phyloP scores from a whole-genome alignment of 2,888 invertebrate genomes.

The Poecilobothrus nobilitatus region DNA sequence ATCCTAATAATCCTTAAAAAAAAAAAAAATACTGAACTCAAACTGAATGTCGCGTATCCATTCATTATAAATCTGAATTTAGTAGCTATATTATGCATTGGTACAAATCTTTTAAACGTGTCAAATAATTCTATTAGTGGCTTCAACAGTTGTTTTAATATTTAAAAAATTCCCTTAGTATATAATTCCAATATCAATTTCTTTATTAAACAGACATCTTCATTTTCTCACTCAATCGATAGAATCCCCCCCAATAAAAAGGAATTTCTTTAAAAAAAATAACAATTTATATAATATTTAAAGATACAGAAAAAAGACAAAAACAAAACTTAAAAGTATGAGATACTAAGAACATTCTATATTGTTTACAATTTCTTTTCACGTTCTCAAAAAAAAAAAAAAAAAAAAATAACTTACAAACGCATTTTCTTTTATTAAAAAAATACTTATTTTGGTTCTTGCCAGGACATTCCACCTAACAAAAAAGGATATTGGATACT shows the following conservation, averaged over 20 bases:
- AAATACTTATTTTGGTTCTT: background rate
- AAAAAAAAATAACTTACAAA: background rate
- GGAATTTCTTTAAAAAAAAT: no score
- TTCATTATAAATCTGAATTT: background rate
- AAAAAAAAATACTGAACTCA: background rate
- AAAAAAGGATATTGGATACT: background rate
- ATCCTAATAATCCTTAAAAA: conserved; percentile 13
- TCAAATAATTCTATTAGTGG: conserved; percentile 17
- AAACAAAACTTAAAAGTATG: background rate
- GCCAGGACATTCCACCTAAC: background rate
- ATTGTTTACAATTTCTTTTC: background rate
- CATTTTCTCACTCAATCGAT: no score
- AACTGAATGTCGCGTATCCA: background rate
- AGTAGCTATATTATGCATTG: no score
- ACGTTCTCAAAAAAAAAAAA: background rate
- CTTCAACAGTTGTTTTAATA: conserved; percentile 8
- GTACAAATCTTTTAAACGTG: conserved; percentile 10
- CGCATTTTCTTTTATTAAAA: background rate
- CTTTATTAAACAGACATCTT: no score
- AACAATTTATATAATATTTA: no score
- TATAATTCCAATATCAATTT: no score
- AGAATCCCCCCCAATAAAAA: no score
- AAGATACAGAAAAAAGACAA: background rate
- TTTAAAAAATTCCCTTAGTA: background rate
- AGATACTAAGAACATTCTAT: background rate